These are phyloP conservation scores for Diplodus sargus DNA, from an alignment of 2,797 vertebrate species.

Conservation along the genomic window DNA sequence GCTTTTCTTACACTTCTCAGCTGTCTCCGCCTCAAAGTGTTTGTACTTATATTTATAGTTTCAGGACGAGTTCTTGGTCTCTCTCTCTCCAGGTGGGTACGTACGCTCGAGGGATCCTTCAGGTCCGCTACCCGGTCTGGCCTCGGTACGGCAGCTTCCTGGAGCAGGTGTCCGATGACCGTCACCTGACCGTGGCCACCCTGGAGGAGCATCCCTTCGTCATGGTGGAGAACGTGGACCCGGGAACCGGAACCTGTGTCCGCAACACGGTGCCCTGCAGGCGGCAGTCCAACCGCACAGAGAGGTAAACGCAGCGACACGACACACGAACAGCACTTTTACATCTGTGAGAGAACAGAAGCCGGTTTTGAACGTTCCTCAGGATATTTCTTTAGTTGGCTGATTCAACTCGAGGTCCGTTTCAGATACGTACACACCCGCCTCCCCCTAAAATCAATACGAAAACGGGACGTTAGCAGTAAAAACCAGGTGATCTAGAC, in stretches of 20 bases:
- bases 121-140: slow-evolving; percentile 97
- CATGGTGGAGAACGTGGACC: slow-evolving; percentile 95
- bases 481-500: no score
- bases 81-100: slow-evolving; percentile 89
- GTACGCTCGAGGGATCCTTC: slow-evolving; percentile 91
- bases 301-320: slow-evolving; percentile 71
- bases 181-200: slow-evolving; percentile 95
- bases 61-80: slow-evolving; percentile 17
- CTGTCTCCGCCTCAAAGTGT: no score
- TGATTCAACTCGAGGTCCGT: no score
- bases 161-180: slow-evolving; percentile 93
- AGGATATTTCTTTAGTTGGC: no score
- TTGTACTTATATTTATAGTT: neutral
- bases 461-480: no score
- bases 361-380: no score
- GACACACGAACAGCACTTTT: no score
- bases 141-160: slow-evolving; percentile 93
- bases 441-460: no score
- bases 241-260: slow-evolving; percentile 92
- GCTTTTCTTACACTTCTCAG: no score
- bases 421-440: no score
- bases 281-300: slow-evolving; percentile 90
- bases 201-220: slow-evolving; percentile 97
- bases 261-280: slow-evolving; percentile 97
- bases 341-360: no score